Conservation (phyloP, 1,140 invertebrate species). For the Euura saliciscinereae region DNA sequence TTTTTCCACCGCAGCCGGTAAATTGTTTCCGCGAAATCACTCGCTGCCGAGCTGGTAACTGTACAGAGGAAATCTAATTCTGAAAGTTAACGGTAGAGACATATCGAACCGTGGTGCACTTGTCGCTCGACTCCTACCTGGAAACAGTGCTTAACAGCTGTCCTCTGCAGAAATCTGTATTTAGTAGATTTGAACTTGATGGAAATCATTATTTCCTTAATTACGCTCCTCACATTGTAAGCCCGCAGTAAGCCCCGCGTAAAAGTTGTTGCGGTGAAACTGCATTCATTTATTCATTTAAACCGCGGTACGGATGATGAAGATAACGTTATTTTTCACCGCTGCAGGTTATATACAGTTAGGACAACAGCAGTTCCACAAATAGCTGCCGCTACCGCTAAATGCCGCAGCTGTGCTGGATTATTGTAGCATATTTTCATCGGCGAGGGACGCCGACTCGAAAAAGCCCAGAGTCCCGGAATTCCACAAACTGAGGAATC, state of each 20-base stretch:
- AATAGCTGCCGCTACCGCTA: not conserved
- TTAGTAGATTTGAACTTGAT: too few relatives aligned
- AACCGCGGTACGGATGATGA: not conserved
- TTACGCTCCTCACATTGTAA: too few relatives aligned
- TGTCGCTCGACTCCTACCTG: not conserved
- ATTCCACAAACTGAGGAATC: not conserved
- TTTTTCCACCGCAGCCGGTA: not conserved
- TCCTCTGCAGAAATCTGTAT: too few relatives aligned
- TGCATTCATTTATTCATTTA: not conserved
- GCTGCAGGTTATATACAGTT: not conserved
- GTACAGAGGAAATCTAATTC: conserved; percentile 3
- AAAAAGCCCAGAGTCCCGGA: not conserved
- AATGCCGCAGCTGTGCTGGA: not conserved
- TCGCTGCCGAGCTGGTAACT: not conserved
- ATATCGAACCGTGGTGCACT: not conserved
- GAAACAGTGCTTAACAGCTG: not conserved
- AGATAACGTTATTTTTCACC: not conserved
- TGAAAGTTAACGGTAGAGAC: conserved; percentile 7
- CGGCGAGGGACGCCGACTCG: not conserved
- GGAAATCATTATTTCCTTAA: too few relatives aligned
- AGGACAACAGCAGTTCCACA: not conserved
- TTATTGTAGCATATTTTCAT: conserved; percentile 3
- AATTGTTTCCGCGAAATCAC: not conserved
- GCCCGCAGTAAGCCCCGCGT: too few relatives aligned
- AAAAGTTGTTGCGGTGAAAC: too few relatives aligned